Conservation (phyloP, 1,140 invertebrate species). For the Matsumurasca onukii region DNA sequence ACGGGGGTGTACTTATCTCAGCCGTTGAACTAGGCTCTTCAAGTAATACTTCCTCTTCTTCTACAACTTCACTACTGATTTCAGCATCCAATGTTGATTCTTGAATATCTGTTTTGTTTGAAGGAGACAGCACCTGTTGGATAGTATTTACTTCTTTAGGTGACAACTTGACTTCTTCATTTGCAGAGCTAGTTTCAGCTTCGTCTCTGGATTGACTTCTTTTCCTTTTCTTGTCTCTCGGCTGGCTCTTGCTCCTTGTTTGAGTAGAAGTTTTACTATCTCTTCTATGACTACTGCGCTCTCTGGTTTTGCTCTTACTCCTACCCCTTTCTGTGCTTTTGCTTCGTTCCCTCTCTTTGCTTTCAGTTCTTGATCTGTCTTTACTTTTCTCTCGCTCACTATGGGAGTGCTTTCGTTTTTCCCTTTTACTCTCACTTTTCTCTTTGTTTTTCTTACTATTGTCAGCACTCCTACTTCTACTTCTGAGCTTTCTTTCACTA, state of each 20-base stretch:
- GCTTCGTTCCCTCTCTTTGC: slow-evolving; percentile 28
- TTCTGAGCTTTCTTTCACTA: slow-evolving; percentile 24
- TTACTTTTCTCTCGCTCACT: slow-evolving; percentile 47
- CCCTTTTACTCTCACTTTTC: slow-evolving; percentile 33
- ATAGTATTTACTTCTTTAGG: too few relatives aligned
- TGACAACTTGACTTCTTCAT: slow-evolving; percentile 34
- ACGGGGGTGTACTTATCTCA: slow-evolving; percentile 57
- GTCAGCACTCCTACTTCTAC: slow-evolving; percentile 24
- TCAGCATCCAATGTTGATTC: slow-evolving; percentile 1
- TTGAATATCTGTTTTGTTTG: slow-evolving; percentile 25
- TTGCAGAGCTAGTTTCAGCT: slow-evolving; percentile 9
- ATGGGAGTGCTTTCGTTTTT: slow-evolving; percentile 45
- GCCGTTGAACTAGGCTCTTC: slow-evolving; percentile 60
- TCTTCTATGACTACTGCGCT: slow-evolving; percentile 11
- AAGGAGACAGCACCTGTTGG: too few relatives aligned
- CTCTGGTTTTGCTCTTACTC: slow-evolving; percentile 18
- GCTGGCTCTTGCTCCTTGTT: background rate
- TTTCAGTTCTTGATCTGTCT: slow-evolving; percentile 41
- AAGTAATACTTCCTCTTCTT: slow-evolving; percentile 41
- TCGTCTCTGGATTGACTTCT: background rate
- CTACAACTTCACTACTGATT: slow-evolving; percentile 9
- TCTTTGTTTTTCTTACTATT: slow-evolving; percentile 41
- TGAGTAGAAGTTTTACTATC: too few relatives aligned
- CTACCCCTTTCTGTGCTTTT: slow-evolving; percentile 32
- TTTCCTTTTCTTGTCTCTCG: background rate